Evolutionary conservation across 2,888 invertebrate genomes (phyloP), one percentile per base, ranked within the genome.

Genomic region (Rhingia campestris): DNA sequence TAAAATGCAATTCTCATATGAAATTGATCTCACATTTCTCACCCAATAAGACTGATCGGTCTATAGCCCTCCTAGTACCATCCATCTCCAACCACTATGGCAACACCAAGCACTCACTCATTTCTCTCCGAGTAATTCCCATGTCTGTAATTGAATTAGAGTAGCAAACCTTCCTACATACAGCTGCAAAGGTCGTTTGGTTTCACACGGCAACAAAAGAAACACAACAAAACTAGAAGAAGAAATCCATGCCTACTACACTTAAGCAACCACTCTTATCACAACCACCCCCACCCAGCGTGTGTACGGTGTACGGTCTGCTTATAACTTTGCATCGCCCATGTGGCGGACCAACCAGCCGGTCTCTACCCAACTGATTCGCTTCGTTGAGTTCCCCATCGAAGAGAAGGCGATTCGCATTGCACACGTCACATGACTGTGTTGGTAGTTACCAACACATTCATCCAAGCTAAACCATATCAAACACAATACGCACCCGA

Each of bases 361-460:
- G 53, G 64, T 70, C 74, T 70, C 74, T 33, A 54, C 49, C 39
- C 67, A 77, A 61, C 66, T 33, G 39, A 66, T 58, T 73, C 77
- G 66, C 66, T 72, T 72, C 64, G 81, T 69, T 81, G 58, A 81
- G 39, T 72, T 73, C 72, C 69, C 72, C 81, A 67, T 70, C 53
- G 61, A 61, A 61, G 70, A 74, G 72, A 66, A 51, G 59, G 77
- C 56, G 37, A 41, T 67, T 82, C 73, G 69, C 41, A 84, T 58
- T 79, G 73, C 64, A 67, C 9, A 45, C 12, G 22, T 4, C 9
- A 37, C 43, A 61, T 10, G 10, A 39, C 14, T 6, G 56, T 74
- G 56, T 63, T 69, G 47, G 76, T 75, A 45, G 43, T 41, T 56
- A 63, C 67, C 87, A 86, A 87, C 86, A 86, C 39, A 56, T 81